A percentile compares a stretch with the other conserved stretches of the same genome.
Evolutionary conservation across 2,113 vertebrate genomes (phyloP).

Genomic region (Tapirus terrestris): DNA sequence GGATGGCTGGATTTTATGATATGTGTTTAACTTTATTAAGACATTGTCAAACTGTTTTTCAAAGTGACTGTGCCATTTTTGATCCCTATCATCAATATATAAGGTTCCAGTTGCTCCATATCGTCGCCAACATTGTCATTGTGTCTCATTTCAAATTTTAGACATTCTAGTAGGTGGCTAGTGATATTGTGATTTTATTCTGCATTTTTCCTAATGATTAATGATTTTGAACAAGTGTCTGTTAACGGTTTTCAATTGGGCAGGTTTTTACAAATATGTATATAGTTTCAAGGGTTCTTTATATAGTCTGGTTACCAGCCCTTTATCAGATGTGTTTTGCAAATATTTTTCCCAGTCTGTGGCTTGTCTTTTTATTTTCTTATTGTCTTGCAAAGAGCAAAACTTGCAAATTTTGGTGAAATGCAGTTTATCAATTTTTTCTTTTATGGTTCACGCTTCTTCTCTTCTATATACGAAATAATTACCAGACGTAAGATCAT

Average conservation of each 20-base stretch:
- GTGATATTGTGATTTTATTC: slow-evolving; percentile 31
- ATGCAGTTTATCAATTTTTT: background rate
- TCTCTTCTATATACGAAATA: slow-evolving; percentile 4
- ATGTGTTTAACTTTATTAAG: slow-evolving; percentile 22
- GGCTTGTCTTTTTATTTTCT: background rate
- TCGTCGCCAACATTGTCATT: background rate
- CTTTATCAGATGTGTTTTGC: background rate
- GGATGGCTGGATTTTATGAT: background rate
- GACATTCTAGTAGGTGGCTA: background rate
- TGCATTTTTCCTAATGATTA: background rate
- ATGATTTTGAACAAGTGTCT: slow-evolving; percentile 21
- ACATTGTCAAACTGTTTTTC: background rate
- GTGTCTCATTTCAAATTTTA: background rate
- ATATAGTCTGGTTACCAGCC: background rate
- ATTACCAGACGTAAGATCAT: slow-evolving; percentile 3
- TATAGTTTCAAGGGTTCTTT: background rate
- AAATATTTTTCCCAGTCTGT: slow-evolving; percentile 26
- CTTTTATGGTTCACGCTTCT: background rate
- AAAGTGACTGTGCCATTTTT: slow-evolving; percentile 28
- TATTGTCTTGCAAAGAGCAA: background rate
- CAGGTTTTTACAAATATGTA: background rate
- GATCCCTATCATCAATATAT: background rate
- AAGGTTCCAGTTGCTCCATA: background rate
- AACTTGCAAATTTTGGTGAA: slow-evolving; percentile 30
- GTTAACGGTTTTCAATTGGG: background rate